phyloP scores from a whole-genome alignment of 2,797 vertebrate species.

The Lophotriccus pileatus region DNA sequence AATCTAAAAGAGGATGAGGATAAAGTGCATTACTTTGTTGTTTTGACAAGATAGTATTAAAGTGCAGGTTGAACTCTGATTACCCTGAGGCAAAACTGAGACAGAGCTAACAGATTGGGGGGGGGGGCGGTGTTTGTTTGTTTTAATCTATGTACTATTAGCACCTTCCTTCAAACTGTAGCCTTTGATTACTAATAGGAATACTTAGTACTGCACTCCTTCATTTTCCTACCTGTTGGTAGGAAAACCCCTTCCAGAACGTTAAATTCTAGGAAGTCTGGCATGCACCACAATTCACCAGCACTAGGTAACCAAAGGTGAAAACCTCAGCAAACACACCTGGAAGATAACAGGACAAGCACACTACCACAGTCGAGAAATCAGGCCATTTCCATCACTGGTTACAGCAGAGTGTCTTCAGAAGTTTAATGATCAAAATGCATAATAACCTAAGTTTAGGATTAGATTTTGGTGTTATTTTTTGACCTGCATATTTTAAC shows the following conservation, averaged over 20 bases:
- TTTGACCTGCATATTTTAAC: not conserved
- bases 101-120: not conserved
- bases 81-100: not conserved
- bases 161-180: not conserved
- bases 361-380: not conserved
- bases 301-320: not conserved
- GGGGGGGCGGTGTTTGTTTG: not conserved
- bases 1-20: not conserved
- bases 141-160: not conserved
- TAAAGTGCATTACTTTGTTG: not conserved
- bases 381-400: not conserved
- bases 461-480: not conserved
- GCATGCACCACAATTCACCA: not conserved
- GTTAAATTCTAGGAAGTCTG: not conserved
- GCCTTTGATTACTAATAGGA: rapidly evolving
- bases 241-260: not conserved
- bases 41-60: not conserved
- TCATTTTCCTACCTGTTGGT: not conserved
- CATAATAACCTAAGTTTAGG: not conserved
- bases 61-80: not conserved
- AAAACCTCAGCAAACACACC: not conserved
- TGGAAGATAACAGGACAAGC: not conserved
- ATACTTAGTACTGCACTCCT: not conserved
- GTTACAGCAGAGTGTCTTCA: not conserved
- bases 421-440: not conserved